phyloP scores from a whole-genome alignment of 2,113 vertebrate species.

The Ivindomyrus marchei region DNA sequence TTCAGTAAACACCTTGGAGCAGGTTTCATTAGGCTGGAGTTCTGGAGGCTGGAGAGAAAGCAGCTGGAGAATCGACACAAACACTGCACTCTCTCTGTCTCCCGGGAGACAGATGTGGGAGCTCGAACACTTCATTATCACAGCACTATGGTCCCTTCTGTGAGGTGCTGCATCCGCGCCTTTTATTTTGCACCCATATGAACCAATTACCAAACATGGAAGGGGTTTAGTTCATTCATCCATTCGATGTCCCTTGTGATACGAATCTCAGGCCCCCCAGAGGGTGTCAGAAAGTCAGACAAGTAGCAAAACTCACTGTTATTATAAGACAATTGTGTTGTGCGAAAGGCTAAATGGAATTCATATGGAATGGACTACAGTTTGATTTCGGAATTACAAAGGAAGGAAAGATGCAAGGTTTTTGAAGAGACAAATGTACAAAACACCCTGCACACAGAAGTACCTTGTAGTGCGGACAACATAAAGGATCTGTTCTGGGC shows the following conservation, averaged over 20 bases:
- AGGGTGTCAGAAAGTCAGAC: background rate
- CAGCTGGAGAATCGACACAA: background rate
- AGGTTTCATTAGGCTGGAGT: background rate
- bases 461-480: background rate
- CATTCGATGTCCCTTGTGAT: background rate
- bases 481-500: background rate
- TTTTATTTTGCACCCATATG: background rate
- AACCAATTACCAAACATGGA: background rate
- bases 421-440: background rate
- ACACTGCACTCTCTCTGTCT: background rate
- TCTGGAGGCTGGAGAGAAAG: background rate
- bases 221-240: background rate
- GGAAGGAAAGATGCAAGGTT: background rate
- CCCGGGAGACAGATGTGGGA: background rate
- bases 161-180: background rate
- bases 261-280: background rate
- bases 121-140: background rate
- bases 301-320: background rate
- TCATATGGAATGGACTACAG: background rate
- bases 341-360: background rate
- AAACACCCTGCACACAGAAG: background rate
- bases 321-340: background rate
- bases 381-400: background rate
- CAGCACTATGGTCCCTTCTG: background rate
- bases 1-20: background rate